Percentiles rank a stretch among this genome's conserved stretches.
These are phyloP conservation scores for Pachymerium ferrugineum DNA, from an alignment of 2,888 invertebrate species.

Conservation along the genomic window DNA sequence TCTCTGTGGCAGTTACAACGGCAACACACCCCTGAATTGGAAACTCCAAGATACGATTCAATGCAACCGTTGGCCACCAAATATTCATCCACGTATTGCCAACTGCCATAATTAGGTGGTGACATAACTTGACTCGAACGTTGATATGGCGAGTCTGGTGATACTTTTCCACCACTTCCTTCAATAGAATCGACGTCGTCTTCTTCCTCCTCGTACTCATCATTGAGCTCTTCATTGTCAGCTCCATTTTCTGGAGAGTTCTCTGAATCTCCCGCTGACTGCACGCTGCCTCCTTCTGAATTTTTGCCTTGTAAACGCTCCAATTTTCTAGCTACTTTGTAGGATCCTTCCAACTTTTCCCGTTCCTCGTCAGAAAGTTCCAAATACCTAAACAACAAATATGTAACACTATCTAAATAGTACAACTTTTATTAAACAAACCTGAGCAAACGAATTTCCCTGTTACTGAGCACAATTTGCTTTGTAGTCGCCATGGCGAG, in stretches of 20 bases:
- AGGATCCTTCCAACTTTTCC: conserved; percentile 80
- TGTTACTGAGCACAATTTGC: conserved; percentile 82
- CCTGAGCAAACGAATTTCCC: conserved; percentile 79
- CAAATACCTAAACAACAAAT: conserved; percentile 73
- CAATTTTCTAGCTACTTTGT: conserved; percentile 85
- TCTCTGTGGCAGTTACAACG: conserved; percentile 38
- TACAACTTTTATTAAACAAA: too few relatives aligned
- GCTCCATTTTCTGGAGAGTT: conserved; percentile 36
- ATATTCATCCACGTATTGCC: conserved; percentile 27
- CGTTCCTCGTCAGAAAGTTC: conserved; percentile 88
- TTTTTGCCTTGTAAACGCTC: conserved; percentile 69
- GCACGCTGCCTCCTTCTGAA: conserved; percentile 36
- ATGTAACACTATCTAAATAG: too few relatives aligned
- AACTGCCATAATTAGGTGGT: not conserved
- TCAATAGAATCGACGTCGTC: conserved; percentile 37
- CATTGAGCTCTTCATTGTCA: conserved; percentile 46
- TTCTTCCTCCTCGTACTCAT: conserved; percentile 64
- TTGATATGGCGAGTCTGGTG: conserved; percentile 23
- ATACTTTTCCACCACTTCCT: conserved; percentile 33
- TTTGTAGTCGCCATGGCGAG: conserved; percentile 55
- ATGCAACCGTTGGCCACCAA: conserved; percentile 8
- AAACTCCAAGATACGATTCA: not conserved
- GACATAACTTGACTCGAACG: not conserved
- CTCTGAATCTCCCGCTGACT: conserved; percentile 39
- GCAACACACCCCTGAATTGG: conserved; percentile 31